Conservation (phyloP, 1,140 invertebrate genomes). For the Triops cancriformis region DNA sequence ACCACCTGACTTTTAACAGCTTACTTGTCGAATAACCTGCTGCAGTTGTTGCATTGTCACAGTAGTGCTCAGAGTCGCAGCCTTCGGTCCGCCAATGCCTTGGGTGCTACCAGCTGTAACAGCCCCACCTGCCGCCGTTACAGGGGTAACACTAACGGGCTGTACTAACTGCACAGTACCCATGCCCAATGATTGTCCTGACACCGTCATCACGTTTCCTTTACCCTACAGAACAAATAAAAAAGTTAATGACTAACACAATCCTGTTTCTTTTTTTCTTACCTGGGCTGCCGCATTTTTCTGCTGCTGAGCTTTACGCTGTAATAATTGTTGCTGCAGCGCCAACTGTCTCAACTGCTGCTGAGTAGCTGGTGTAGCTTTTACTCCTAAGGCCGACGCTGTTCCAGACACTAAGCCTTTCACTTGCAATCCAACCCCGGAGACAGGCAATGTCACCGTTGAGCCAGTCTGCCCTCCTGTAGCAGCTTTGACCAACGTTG, state of each 20-base stretch:
- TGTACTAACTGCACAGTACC: constrained; percentile 48
- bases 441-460: constrained; percentile 42
- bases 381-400: constrained; percentile 38
- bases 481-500: constrained; percentile 52
- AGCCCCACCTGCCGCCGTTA: neutral
- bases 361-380: constrained; percentile 49
- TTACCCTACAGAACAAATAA: neutral
- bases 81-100: constrained; percentile 44
- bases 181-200: constrained; percentile 28
- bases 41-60: constrained; percentile 69
- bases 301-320: constrained; percentile 49
- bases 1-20: neutral
- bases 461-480: constrained; percentile 38
- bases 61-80: constrained; percentile 45
- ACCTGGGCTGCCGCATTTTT: constrained; percentile 41
- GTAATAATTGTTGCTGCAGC: constrained; percentile 55
- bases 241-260: neutral
- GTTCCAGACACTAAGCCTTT: constrained; percentile 34
- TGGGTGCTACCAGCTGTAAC: neutral
- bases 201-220: neutral
- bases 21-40: constrained; percentile 58
- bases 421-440: constrained; percentile 36
- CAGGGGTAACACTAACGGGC: constrained; percentile 25
- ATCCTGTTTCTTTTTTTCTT: constrained; percentile 30
- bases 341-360: constrained; percentile 58